These are phyloP conservation scores for Spinus olivaceus DNA, from an alignment of 2,797 vertebrate species.

Conservation along the genomic window DNA sequence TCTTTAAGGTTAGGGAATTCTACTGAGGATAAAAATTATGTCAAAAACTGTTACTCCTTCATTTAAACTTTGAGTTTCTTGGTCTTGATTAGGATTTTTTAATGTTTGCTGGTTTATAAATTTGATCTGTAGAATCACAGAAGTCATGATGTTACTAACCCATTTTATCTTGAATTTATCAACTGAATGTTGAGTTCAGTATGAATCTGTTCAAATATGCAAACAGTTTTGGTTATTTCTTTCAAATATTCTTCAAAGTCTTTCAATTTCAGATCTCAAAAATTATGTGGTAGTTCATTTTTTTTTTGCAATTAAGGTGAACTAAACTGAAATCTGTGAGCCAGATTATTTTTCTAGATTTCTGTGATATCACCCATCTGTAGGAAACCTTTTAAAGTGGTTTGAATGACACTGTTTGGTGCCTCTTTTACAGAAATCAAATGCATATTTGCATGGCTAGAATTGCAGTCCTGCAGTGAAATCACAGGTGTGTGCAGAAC, in stretches of 20 bases:
- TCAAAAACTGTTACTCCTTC: neutral
- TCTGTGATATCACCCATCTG: constrained; percentile 15
- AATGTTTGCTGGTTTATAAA: neutral
- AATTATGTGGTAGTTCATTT: neutral
- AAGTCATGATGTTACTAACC: neutral
- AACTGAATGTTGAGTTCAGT: neutral
- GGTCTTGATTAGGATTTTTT: neutral
- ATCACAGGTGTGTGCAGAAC: neutral
- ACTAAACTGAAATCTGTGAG: neutral
- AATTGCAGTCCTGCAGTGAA: neutral
- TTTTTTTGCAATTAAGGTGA: neutral
- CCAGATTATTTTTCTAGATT: constrained; percentile 5
- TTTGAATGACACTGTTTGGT: constrained; percentile 23
- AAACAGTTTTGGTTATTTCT: neutral
- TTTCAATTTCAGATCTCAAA: constrained; percentile 22
- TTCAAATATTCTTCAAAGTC: constrained; percentile 29
- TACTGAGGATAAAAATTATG: neutral
- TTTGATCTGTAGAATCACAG: neutral
- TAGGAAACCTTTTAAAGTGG: constrained; percentile 39
- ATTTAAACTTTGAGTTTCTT: neutral
- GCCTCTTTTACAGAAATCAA: constrained; percentile 45
- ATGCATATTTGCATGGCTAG: constrained; percentile 3
- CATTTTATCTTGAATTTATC: neutral
- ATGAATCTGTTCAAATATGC: neutral
- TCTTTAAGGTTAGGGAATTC: neutral